Base-by-base conservation (phyloP, 53 echinoderm and acorn worm species). In the Holothuria scabra region DNA sequence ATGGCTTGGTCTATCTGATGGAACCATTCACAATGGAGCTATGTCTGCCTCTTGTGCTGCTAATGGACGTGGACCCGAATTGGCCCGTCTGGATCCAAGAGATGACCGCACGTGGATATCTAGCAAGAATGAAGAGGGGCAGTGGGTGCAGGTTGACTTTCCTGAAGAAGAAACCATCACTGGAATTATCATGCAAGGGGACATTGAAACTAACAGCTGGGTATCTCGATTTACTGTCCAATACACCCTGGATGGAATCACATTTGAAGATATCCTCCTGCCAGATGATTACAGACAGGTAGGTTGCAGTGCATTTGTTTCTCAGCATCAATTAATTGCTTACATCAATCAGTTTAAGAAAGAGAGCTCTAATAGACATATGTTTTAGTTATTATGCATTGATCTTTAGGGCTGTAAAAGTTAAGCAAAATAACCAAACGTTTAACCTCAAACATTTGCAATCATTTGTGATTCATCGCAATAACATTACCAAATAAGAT, bases 91-190 rank as follows among this genome's bases (percentile, higher is more conserved):
- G 23, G 32, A 79, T 32, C 25, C 79, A 30, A 19, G 28, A 13
- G 38, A 81, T 14, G 25, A 32, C 65, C 41, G 25, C 5, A 22
- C 62, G 8, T 81, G 82, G 64, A 79, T 49, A 32, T 26, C 79
- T 10, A 31, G 9, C 3, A 31, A 49, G 12, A 79, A 84, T 11
- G 70, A 84, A 19, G 59, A 71, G 37, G 18, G 60, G 18, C 71
- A 84, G 41, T 85, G 85, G 76, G 13, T 85, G 24, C 85, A 85
- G 31, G 85, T 85, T 13, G 85, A 85, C 33, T 63, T 74, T 38
- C 46, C 25, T 23, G 38, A 3, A 14, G 48, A 76, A 30, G 44
- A 69, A 21, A 48, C 31, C 6, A 65, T 85, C 31, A 85, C 85
- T 38, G 85, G 75, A 2, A 30, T 85, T 6, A 52, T 76, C 3